phyloP scores from a whole-genome alignment of 2,113 vertebrate species.

The Silurus glanis region DNA sequence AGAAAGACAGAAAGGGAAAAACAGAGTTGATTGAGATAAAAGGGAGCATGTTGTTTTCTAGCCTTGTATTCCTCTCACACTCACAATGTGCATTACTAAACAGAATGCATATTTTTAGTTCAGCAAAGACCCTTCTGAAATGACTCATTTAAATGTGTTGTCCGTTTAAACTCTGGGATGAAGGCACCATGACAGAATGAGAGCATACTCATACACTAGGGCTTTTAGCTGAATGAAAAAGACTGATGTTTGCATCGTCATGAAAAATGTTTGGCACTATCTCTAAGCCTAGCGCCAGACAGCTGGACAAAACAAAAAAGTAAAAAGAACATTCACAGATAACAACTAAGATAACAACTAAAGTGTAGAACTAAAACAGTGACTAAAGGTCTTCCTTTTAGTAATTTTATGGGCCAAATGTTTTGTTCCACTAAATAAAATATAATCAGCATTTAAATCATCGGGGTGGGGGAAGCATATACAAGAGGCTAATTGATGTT shows the following conservation, averaged over 20 bases:
- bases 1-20: conserved; percentile 1
- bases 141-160: neutral
- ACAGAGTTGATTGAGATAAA: neutral
- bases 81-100: neutral
- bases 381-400: neutral
- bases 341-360: neutral
- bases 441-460: conserved; percentile 17
- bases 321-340: conserved; percentile 52
- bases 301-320: conserved; percentile 59
- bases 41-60: neutral
- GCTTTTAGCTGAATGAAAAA: conserved; percentile 57
- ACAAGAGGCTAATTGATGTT: conserved; percentile 56
- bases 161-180: neutral
- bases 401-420: conserved; percentile 53
- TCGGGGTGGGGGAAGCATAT: conserved; percentile 28
- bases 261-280: conserved; percentile 68
- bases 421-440: conserved; percentile 58
- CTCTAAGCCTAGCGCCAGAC: conserved; percentile 65
- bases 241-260: conserved; percentile 62
- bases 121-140: neutral
- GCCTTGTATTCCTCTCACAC: neutral
- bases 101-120: neutral
- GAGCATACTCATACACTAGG: neutral
- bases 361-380: conserved; percentile 48
- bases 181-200: neutral